Conservation (phyloP, 1,140 invertebrate genomes). For the Caenorhabditis briggsae region DNA sequence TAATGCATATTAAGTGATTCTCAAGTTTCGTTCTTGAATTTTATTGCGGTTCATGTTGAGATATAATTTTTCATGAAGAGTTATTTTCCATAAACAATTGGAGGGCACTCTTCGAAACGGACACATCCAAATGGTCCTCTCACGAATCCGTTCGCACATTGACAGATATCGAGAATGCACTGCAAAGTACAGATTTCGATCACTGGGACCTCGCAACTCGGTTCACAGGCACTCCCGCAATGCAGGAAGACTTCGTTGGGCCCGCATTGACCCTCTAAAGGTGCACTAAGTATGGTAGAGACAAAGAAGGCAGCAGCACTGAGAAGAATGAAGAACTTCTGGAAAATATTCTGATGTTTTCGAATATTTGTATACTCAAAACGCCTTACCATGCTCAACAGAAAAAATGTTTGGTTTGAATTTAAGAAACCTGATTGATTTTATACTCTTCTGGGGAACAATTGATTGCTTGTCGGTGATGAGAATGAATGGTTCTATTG, state of each 20-base stretch:
- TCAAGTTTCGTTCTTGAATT: no score
- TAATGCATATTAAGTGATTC: no score
- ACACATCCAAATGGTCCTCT: not conserved
- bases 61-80: not conserved
- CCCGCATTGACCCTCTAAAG: not conserved
- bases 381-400: not conserved
- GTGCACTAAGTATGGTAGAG: not conserved
- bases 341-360: not conserved
- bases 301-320: not conserved
- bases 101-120: not conserved
- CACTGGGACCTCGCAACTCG: not conserved
- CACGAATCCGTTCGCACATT: not conserved
- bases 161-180: not conserved
- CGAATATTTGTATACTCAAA: not conserved
- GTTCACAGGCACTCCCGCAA: slow-evolving; percentile 4
- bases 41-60: no score
- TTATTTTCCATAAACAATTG: slow-evolving; percentile 21
- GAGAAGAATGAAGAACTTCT: slow-evolving; percentile 21
- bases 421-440: not conserved
- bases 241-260: not conserved
- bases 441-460: not conserved
- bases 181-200: not conserved
- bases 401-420: not conserved
- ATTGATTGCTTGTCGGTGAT: no score
- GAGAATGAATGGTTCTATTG: no score